Base-by-base conservation (phyloP, 2,797 vertebrate genomes). In the Enteromius treurensis region DNA sequence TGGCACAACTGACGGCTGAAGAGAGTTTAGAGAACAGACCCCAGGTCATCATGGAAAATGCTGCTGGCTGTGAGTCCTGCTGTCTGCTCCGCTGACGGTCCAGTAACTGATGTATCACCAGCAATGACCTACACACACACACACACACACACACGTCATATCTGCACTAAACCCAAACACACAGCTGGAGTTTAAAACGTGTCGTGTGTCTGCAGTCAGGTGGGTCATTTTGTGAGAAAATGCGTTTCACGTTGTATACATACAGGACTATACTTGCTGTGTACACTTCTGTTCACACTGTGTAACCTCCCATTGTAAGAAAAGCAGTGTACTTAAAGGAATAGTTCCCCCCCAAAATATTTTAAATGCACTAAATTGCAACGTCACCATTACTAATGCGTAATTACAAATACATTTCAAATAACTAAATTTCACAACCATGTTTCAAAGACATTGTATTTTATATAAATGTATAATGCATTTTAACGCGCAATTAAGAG, bases 21-120 rank as follows among this genome's bases (percentile, higher is more conserved):
- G 45, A 51, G 47, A 55, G 45, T 34, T 2, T 73, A 45, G 65
- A 23, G 58, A 60, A 88, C 93, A 60, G 89, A 99, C 98, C 98
- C 96, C 55, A 98, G 94, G 85, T 99, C 98, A 86, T 99, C 98
- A 58, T 98, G 97, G 92, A 99, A 98, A 88, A 99, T 96, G 91
- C 94, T 95, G 89, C 93, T 94, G 65, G 96, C 92, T 0, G 95
- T 94, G 62, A 97, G 91, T 45, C 94, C 94, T 37, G 77, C 86
- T 15, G 93, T 84, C 21, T 94, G 95, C 82, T 97, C 96, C 85
- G 95, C 94, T 53, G 95, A 91, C 1, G 96, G 95, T 8, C 96
- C 94, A 0, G 97, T 98, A 84, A 98, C 97, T 6, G 96, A 96
- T 81, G 95, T 93, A 84, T 99, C 98, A n/a, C 97, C 97, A 2